Percentiles rank a stretch among this genome's conserved stretches.
Evolutionary conservation across 2,797 vertebrate species (phyloP).

Genomic region (Sebastolobus alascanus): DNA sequence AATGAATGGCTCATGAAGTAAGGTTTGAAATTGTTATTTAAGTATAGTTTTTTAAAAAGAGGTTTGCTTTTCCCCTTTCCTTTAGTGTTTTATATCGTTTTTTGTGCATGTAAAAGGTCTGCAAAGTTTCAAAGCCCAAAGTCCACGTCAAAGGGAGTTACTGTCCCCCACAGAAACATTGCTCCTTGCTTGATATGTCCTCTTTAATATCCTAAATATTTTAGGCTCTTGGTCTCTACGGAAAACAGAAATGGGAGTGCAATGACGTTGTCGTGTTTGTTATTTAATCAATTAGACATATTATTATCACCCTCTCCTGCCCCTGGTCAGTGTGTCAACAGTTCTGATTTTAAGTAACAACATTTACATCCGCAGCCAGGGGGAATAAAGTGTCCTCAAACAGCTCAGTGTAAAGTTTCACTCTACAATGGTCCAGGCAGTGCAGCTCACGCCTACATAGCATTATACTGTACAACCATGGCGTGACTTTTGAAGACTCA

Average conservation of each 20-base stretch:
- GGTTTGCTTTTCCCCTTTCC: too few relatives aligned
- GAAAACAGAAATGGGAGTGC: neutral
- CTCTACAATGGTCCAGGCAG: neutral
- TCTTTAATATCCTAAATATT: neutral
- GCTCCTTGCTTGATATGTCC: too few relatives aligned
- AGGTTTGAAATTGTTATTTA: neutral
- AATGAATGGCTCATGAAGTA: neutral
- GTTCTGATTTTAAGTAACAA: conserved; percentile 5
- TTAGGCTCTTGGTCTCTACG: neutral
- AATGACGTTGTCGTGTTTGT: neutral
- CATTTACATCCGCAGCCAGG: neutral
- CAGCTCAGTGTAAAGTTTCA: neutral
- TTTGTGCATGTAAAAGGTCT: too few relatives aligned
- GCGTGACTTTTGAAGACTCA: neutral
- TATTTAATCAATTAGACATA: neutral
- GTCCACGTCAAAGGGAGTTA: too few relatives aligned
- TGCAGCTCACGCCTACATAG: neutral
- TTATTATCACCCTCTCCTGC: neutral
- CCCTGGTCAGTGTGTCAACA: conserved; percentile 7
- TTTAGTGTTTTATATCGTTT: too few relatives aligned
- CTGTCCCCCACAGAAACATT: too few relatives aligned
- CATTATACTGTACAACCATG: neutral
- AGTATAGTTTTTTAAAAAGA: too few relatives aligned
- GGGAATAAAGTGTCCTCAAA: conserved; percentile 1
- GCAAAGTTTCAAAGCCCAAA: too few relatives aligned